Percentiles rank a stretch among this genome's conserved stretches.
These are phyloP conservation scores for Exaiptasia diaphana DNA, from an alignment of 64 coral and sea anemone genomes.

Conservation along the genomic window DNA sequence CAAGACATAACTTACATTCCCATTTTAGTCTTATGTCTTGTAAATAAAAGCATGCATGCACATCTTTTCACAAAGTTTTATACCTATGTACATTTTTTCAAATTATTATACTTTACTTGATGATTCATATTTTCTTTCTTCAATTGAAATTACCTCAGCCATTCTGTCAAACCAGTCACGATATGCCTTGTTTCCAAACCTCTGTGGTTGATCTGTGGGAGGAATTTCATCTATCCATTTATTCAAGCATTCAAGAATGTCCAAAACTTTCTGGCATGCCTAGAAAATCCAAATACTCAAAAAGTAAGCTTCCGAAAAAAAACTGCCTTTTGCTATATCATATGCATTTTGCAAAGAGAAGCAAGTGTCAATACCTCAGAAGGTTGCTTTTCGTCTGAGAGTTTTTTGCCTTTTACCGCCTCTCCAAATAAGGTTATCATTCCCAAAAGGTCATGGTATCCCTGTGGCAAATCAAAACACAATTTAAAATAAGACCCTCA, in stretches of 20 bases:
- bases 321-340: neutral
- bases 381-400: slow-evolving; percentile 16
- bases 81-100: no score
- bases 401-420: slow-evolving; percentile 79
- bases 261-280: slow-evolving; percentile 67
- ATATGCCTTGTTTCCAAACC: slow-evolving; percentile 95
- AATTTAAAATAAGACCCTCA: neutral
- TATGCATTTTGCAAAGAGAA: neutral
- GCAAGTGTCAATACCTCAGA: slow-evolving; percentile 62
- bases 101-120: no score
- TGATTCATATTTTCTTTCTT: no score
- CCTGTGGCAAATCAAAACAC: neutral
- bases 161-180: slow-evolving; percentile 73
- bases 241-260: slow-evolving; percentile 68
- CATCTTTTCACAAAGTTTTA: no score
- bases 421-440: slow-evolving; percentile 68
- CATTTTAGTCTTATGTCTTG: no score
- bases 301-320: neutral
- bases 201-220: slow-evolving; percentile 77
- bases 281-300: neutral
- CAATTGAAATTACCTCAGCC: slow-evolving; percentile 75
- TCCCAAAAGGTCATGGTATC: slow-evolving; percentile 81
- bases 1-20: no score
- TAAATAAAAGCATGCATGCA: no score
- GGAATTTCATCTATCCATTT: slow-evolving; percentile 91